Evolutionary conservation across 1,140 invertebrate species (phyloP).

Genomic region (Oryzaephilus surinamensis): DNA sequence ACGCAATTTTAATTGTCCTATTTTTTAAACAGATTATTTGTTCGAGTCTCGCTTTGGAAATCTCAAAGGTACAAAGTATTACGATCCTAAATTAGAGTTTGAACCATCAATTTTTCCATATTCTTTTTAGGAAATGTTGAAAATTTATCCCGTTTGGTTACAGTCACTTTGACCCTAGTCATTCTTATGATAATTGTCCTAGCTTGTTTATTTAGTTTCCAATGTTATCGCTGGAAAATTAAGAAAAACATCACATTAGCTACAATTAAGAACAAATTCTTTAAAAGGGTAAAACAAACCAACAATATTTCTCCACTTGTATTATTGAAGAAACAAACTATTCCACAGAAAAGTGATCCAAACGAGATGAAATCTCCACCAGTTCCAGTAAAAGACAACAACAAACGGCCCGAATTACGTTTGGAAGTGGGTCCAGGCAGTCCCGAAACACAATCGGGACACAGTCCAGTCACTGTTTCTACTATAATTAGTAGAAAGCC

Average conservation of each 20-base stretch:
- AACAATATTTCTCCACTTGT: neutral
- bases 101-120: neutral
- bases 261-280: slow-evolving; percentile 21
- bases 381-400: slow-evolving; percentile 3
- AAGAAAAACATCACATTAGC: slow-evolving; percentile 26
- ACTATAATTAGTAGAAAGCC: slow-evolving; percentile 37
- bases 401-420: slow-evolving; percentile 25
- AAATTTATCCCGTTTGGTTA: slow-evolving; percentile 20
- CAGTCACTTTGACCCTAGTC: slow-evolving; percentile 20
- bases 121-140: slow-evolving; percentile 21
- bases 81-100: neutral
- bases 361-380: slow-evolving; percentile 6
- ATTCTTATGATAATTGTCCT: slow-evolving; percentile 23
- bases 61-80: slow-evolving; percentile 25
- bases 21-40: slow-evolving; percentile 26
- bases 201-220: slow-evolving; percentile 15
- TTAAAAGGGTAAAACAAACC: slow-evolving; percentile 18
- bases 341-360: slow-evolving; percentile 7
- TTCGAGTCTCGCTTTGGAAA: slow-evolving; percentile 22
- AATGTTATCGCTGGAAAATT: slow-evolving; percentile 26
- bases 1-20: no score
- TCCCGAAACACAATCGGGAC: slow-evolving; percentile 18
- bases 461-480: slow-evolving; percentile 31
- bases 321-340: neutral
- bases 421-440: slow-evolving; percentile 24